Percentiles rank a stretch among this genome's conserved stretches.
Conservation (phyloP, 2,113 vertebrate species). For the Cacatua alba region DNA sequence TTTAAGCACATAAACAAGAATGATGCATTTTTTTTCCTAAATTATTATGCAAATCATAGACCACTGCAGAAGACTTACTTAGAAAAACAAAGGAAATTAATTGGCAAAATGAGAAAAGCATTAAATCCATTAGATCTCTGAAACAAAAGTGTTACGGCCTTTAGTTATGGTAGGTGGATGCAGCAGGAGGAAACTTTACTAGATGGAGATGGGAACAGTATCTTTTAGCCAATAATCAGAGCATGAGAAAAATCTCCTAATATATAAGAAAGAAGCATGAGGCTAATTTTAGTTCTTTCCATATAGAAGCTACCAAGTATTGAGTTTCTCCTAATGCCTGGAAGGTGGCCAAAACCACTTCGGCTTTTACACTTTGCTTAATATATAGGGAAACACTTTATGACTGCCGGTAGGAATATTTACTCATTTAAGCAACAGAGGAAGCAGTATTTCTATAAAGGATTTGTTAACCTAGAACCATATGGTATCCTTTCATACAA, state of each 20-base stretch:
- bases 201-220: neutral
- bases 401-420: conserved; percentile 1
- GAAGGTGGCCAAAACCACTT: conserved; percentile 4
- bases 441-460: conserved; percentile 18
- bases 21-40: neutral
- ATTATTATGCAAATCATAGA: neutral
- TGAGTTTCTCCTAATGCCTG: conserved; percentile 44
- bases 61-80: neutral
- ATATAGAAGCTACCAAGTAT: conserved; percentile 7
- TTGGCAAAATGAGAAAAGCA: neutral
- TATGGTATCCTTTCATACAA: conserved; percentile 16
- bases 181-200: neutral
- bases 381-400: conserved; percentile 11
- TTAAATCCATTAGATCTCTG: neutral
- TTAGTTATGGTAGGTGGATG: neutral
- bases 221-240: conserved; percentile 22
- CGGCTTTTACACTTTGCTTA: conserved; percentile 13
- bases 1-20: neutral
- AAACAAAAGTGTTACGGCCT: neutral
- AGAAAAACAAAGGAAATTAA: neutral
- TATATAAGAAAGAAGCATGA: neutral
- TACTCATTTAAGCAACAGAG: conserved; percentile 3
- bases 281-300: conserved; percentile 52
- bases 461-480: conserved; percentile 25
- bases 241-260: neutral